Percentiles rank a stretch among this genome's conserved stretches.
Evolutionary conservation across 2,888 invertebrate species (phyloP).

Genomic region (Buathra laborator): DNA sequence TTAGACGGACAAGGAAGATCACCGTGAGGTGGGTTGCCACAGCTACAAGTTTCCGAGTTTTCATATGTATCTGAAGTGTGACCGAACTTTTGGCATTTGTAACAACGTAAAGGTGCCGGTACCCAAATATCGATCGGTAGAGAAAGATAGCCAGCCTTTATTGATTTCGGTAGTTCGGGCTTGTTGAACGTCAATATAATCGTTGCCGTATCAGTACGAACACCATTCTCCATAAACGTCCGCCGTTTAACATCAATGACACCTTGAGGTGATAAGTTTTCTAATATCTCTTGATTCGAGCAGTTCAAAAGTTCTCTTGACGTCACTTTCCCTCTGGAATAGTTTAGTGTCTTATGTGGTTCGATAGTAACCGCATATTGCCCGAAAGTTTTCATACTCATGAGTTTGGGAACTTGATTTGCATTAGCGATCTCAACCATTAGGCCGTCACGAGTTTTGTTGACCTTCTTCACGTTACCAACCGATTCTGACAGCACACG

Average conservation of each 20-base stretch:
- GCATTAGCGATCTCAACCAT: background rate
- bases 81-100: slow-evolving; percentile 59
- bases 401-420: background rate
- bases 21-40: slow-evolving; percentile 56
- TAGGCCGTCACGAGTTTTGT: background rate
- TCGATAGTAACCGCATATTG: background rate
- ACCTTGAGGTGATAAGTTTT: background rate
- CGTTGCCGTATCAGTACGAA: background rate
- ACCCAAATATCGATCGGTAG: slow-evolving; percentile 5
- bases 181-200: background rate
- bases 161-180: background rate
- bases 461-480: background rate
- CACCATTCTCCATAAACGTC: background rate
- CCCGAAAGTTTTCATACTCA: background rate
- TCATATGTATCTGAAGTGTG: slow-evolving; percentile 53
- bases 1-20: background rate
- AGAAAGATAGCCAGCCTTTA: background rate
- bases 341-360: background rate
- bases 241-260: background rate
- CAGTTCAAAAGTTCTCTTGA: background rate
- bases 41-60: slow-evolving; percentile 50
- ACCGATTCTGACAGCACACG: background rate
- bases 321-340: background rate
- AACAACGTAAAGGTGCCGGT: background rate
- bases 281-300: background rate